Conservation (phyloP, 2,797 vertebrate genomes). For the Rachycentron canadum region DNA sequence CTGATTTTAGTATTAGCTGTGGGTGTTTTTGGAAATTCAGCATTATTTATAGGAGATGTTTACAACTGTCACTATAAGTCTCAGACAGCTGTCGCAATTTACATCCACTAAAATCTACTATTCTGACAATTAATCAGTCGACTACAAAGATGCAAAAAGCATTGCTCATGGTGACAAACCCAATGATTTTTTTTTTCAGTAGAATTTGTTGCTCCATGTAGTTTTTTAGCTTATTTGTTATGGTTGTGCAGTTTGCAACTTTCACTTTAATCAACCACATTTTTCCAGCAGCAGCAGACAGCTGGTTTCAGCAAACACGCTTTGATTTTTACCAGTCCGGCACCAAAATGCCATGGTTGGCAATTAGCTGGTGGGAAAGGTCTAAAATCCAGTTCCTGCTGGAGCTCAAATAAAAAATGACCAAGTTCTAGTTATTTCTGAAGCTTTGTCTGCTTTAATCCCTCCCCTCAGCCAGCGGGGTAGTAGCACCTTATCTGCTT, state of each 20-base stretch:
- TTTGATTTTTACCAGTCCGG: not conserved
- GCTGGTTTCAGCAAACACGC: not conserved
- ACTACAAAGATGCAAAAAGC: not conserved
- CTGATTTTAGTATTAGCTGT: not conserved
- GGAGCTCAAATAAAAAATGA: not conserved
- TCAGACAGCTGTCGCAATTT: too few species aligned
- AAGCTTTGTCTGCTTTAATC: slow-evolving; percentile 6
- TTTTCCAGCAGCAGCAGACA: not conserved
- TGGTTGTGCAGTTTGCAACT: not conserved
- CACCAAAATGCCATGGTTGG: not conserved
- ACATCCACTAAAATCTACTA: too few species aligned
- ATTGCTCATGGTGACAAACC: not conserved
- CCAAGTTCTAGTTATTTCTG: not conserved
- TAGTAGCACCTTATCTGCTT: slow-evolving; percentile 27
- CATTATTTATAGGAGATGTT: not conserved
- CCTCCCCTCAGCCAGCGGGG: not conserved
- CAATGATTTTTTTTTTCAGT: not conserved
- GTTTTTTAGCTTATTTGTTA: not conserved
- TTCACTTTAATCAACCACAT: not conserved
- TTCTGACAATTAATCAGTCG: too few species aligned
- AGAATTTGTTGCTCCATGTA: not conserved
- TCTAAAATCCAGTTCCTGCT: not conserved
- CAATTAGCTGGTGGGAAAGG: not conserved
- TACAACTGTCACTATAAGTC: too few species aligned
- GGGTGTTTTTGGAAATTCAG: not conserved